These are phyloP conservation scores for Drosophila rubida DNA, from an alignment of 2,888 invertebrate genomes.

Conservation along the genomic window DNA sequence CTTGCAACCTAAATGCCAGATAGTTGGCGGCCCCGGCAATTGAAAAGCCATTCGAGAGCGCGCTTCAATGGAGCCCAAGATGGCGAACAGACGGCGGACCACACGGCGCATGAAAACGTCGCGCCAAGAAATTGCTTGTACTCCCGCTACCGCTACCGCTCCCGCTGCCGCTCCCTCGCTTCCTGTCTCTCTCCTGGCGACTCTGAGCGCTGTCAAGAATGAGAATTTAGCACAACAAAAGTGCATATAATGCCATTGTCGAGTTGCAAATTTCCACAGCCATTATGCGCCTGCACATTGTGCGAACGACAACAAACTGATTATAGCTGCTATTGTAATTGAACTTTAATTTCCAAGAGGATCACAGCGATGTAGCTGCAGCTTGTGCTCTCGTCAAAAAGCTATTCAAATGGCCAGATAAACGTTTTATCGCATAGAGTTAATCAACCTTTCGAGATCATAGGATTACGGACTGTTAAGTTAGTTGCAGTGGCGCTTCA, in stretches of 20 bases:
- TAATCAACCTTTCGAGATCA: too few relatives aligned
- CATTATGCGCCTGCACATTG: conserved; percentile 9
- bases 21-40: conserved; percentile 49
- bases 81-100: conserved; percentile 11
- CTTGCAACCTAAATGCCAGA: conserved; percentile 28
- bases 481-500: too few relatives aligned
- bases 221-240: conserved; percentile 28
- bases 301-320: conserved; percentile 5
- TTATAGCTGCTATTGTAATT: background rate
- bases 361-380: too few relatives aligned
- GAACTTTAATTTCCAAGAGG: background rate
- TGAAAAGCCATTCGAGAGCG: conserved; percentile 68
- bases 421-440: too few relatives aligned
- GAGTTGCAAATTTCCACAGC: conserved; percentile 14
- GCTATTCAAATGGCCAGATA: too few relatives aligned
- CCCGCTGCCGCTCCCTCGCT: background rate
- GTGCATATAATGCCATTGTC: conserved; percentile 26
- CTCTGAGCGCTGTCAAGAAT: conserved; percentile 11
- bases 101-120: conserved; percentile 4
- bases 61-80: conserved; percentile 43
- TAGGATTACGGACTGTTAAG: too few relatives aligned
- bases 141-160: background rate
- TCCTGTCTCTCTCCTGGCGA: background rate
- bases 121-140: conserved; percentile 10
- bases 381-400: too few relatives aligned